Conservation (phyloP, 2,888 invertebrate genomes). For the Lissonota sp. region DNA sequence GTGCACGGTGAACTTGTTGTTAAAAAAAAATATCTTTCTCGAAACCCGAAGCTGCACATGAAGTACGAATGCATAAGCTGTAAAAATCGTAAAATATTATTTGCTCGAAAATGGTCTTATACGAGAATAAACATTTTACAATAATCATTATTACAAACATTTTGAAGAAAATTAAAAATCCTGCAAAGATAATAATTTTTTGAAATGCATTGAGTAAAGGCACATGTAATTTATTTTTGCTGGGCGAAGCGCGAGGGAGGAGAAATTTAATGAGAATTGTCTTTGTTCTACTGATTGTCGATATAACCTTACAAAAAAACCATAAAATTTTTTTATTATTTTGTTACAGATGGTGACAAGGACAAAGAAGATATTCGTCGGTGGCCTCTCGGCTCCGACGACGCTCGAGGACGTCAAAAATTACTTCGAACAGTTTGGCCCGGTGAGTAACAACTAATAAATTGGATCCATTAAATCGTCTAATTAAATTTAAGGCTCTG, state of each 20-base stretch:
- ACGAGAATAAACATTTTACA: too few relatives aligned
- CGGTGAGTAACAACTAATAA: constrained; percentile 89
- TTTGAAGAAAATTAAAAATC: too few relatives aligned
- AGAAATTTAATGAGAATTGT: too few relatives aligned
- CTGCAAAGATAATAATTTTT: too few relatives aligned
- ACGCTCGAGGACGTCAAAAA: constrained; percentile 99
- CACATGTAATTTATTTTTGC: too few relatives aligned
- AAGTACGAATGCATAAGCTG: not conserved
- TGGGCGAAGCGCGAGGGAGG: too few relatives aligned
- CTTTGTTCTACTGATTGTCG: too few relatives aligned
- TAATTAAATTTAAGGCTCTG: too few relatives aligned
- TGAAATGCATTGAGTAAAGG: too few relatives aligned
- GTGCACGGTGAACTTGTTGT: not conserved
- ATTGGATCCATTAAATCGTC: too few relatives aligned
- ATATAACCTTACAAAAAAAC: not conserved
- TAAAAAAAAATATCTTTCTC: not conserved
- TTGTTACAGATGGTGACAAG: constrained; percentile 98
- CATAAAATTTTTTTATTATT: not conserved
- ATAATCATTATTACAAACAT: too few relatives aligned
- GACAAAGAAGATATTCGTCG: constrained; percentile 99
- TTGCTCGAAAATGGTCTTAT: too few relatives aligned
- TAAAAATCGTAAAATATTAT: not conserved
- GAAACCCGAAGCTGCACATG: not conserved
- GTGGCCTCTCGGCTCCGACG: constrained; percentile 99
- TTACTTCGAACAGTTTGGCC: constrained; percentile 99